Evolutionary conservation across 2,797 vertebrate species (phyloP), one percentile per base, ranked within the genome.

Genomic region (Lagocephalus sceleratus): DNA sequence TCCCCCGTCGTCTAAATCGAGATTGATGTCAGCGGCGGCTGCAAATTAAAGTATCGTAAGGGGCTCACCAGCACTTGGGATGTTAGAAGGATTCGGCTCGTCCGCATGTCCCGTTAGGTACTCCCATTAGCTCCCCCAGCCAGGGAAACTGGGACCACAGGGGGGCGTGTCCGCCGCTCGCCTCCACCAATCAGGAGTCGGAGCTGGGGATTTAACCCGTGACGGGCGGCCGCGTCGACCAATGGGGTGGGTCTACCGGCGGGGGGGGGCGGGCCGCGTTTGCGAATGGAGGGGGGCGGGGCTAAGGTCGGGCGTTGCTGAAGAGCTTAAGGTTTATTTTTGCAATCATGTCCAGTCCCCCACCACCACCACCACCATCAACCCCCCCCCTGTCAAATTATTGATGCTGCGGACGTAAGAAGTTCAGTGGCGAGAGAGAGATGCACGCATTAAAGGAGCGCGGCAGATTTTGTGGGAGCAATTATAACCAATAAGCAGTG

Each of bases 71-170:
- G 78, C 57, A 70, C 66, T 75, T 67, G 76, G 69, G 74, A 73
- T 84, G 71, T 84, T 65, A 76, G 75, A 63, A 74, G 73, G 80
- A 78, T 83, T 81, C 81, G 75, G 75, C 66, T 61, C 63, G 81
- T 82, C 86, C 83, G 84, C 87, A 87, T 86, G 89, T 89, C 89
- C 91, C 80, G 85, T 85, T 87, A 85, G 71, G 51, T 82, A 74
- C 84, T 87, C 82, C 75, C 66, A 68, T 82, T 82, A 85, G 84
- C 82, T 60, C 85, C 83, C 81, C 85, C 88, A 87, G 90, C 89
- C 71, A 57, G 83, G 81, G 74, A 83, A 76, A 76, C 75, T 68
- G 83, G 70, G 58, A 41, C 46, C 8, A 17, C 32, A n/a, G n/a
- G 32, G 54, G 54, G 73, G 54, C 79, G 60, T 72, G 63, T 81